Evolutionary conservation across 2,888 invertebrate species (phyloP), one percentile per base, ranked within the genome.

Genomic region (Ochropacha duplaris): DNA sequence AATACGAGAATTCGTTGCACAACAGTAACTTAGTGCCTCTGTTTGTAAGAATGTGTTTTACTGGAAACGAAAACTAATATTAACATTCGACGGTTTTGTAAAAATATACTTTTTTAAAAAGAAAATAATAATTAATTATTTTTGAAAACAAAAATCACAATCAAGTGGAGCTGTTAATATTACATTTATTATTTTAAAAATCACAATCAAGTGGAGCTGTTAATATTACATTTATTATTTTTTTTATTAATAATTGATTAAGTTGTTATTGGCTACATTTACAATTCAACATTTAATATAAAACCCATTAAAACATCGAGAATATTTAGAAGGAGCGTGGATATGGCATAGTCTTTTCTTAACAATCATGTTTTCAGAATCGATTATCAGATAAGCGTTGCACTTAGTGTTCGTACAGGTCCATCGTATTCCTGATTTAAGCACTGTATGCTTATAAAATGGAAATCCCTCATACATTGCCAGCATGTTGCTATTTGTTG

Each of bases 1-100:
- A 69, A 59, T 72, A 81, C 0, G 79, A 74, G 54, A 62, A 78
- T 0, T 65, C 57, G 11, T 61, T 59, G 14, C 50, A 55, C 59
- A 5, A 52, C 58, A 19, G 2, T 31, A 59, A 57, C 12, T n/a
- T 44, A 39, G 50, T 59, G 11, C 61, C 59, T 1, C 52, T 22
- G 14, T 54, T 22, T 11, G 56, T 65, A 36, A n/a, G 36, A n/a
- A 36, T n/a, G n/a, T 36, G n/a, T n/a, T 4, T 36, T 6, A n/a
- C 39, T 39, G 39, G 6, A 39, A 39, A 16, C 6, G 16, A 39
- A 16, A 12, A 12, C 6, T 12, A 31, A 31, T 31, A 31, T 31
- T 31, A n/a, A n/a, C n/a, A n/a, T n/a, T n/a, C n/a, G n/a, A n/a
- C n/a, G n/a, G n/a, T n/a, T n/a, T n/a, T n/a, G n/a, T n/a, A n/a